Conservation (phyloP, 2,797 vertebrate species). For the Periparus ater region DNA sequence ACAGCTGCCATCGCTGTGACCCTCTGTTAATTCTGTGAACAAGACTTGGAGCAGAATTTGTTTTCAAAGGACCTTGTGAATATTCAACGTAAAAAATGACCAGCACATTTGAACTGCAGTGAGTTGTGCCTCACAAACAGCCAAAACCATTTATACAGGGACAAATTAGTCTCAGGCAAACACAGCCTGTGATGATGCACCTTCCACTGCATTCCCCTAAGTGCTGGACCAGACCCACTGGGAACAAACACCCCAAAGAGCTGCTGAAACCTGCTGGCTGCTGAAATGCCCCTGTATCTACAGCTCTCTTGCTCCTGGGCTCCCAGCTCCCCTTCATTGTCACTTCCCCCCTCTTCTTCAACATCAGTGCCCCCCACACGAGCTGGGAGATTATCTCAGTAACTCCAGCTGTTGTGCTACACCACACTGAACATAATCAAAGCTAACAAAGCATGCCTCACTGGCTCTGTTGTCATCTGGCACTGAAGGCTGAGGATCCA, state of each 20-base stretch:
- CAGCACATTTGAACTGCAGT: background rate
- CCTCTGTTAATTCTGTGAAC: rapidly evolving
- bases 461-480: background rate
- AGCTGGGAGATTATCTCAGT: background rate
- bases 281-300: rapidly evolving
- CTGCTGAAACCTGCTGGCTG: background rate
- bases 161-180: background rate
- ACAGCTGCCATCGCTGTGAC: background rate
- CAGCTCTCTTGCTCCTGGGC: background rate
- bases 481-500: background rate
- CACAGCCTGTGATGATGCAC: no score
- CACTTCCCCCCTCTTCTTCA: background rate
- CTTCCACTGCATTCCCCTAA: background rate
- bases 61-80: background rate
- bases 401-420: constrained; percentile 30
- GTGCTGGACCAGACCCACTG: background rate
- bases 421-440: background rate
- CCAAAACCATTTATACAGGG: rapidly evolving
- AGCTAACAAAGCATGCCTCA: background rate
- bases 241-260: background rate
- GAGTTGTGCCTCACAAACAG: background rate
- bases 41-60: background rate
- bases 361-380: background rate
- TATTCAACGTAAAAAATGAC: background rate
- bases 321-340: background rate